Conservation (phyloP, 2,797 vertebrate species). For the Nothura maculosa region DNA sequence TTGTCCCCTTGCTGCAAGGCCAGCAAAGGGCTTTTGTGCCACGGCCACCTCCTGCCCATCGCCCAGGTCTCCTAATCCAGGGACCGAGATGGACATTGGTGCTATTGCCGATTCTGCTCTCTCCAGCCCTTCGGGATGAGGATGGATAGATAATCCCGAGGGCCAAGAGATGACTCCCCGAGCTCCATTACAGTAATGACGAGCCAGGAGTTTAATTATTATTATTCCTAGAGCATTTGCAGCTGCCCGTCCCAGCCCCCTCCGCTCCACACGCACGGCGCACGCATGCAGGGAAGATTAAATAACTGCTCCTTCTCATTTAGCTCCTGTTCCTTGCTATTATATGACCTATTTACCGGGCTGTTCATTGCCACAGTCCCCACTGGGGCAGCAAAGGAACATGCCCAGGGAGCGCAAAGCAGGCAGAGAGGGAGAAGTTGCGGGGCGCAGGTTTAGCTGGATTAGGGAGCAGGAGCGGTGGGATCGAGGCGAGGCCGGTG, state of each 20-base stretch:
- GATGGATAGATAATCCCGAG: background rate
- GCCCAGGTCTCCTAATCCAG: background rate
- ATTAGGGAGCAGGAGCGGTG: background rate
- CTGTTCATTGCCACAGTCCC: background rate
- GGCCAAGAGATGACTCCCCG: background rate
- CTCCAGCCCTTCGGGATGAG: background rate
- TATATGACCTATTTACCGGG: rapidly evolving
- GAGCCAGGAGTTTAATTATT: background rate
- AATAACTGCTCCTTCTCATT: background rate
- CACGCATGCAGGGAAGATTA: background rate
- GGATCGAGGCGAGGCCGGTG: rapidly evolving
- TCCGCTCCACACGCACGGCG: background rate
- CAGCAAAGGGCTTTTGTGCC: background rate
- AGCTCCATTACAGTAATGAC: background rate
- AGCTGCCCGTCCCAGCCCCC: background rate
- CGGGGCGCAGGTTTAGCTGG: background rate
- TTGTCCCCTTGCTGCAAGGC: constrained; percentile 32
- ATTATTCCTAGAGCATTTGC: background rate
- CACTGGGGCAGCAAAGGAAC: background rate
- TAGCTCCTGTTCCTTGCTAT: background rate
- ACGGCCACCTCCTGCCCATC: rapidly evolving
- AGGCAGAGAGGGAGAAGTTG: rapidly evolving
- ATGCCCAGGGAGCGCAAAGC: rapidly evolving
- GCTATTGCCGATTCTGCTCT: background rate
- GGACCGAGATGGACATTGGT: background rate